A percentile compares a stretch with the other conserved stretches of the same genome.
Evolutionary conservation across 2,113 vertebrate species (phyloP).

Genomic region (Octodon degus): DNA sequence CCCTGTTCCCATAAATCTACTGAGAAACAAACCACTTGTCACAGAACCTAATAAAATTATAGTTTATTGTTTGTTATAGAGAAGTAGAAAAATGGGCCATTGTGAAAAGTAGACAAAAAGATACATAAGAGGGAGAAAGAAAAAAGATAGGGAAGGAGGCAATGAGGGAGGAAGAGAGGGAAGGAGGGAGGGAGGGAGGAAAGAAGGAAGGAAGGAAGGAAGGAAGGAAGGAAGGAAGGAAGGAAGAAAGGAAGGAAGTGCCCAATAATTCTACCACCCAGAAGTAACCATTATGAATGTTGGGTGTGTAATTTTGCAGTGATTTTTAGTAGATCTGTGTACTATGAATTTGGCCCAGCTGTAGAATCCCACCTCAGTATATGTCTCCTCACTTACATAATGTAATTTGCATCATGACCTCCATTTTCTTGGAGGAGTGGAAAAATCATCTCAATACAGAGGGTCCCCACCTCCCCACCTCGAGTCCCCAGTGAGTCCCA

Average conservation of each 20-base stretch:
- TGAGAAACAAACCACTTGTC: not conserved
- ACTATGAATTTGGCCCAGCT: not conserved
- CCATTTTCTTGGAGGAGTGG: not conserved
- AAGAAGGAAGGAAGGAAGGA: too few species aligned
- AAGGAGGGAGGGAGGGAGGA: not conserved
- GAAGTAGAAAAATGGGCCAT: not conserved
- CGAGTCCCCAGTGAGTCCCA: not conserved
- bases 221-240: too few species aligned
- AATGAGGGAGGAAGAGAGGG: not conserved
- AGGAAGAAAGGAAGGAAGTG: too few species aligned
- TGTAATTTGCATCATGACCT: not conserved
- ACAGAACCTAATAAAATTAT: not conserved
- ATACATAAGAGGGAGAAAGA: not conserved
- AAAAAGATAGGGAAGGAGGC: too few species aligned
- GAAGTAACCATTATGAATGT: not conserved
- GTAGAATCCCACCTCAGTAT: not conserved
- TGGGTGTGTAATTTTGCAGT: not conserved
- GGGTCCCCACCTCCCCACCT: too few species aligned
- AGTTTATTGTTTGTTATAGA: not conserved
- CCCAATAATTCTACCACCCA: not conserved
- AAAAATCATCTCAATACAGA: not conserved
- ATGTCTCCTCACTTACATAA: not conserved
- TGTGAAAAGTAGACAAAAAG: not conserved
- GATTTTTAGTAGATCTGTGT: not conserved
- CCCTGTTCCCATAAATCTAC: not conserved